Base-by-base conservation (phyloP, 2,113 vertebrate genomes). In the Cranoglanis bouderius region DNA sequence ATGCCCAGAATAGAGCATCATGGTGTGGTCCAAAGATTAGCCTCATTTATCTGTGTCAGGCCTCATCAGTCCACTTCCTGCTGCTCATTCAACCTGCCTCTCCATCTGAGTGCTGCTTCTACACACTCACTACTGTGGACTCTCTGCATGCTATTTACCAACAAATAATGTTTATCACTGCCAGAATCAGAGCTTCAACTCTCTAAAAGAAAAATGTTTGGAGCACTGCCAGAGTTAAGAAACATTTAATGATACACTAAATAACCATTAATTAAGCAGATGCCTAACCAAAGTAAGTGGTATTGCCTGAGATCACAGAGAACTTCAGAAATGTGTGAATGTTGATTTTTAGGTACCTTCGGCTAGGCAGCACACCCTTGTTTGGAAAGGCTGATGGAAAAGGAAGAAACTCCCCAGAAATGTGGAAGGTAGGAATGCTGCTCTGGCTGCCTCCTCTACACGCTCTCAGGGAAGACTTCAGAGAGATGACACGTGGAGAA, bases 21-120 rank as follows among this genome's bases (percentile, higher is more conserved):
- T 85, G 88, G 86, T 51, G 87, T 85, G 90, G 90, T 91, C 91
- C 88, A 87, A 86, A 90, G 90, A 92, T 94, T 92, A 92, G 93
- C 92, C 93, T 92, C 89, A 91, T 92, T 93, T 91, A 93, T 93
- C 92, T 88, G 90, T 90, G 91, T 87, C 88, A 46, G 65, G 86
- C 89, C 89, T 91, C 92, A 90, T 92, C 92, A 91, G 91, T 89
- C 87, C 75, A 82, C 49, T 80, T 80, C 70, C 88, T 91, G 77
- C 90, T 90, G 87, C 88, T 90, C 90, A 91, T 84, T 88, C 90
- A 91, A 86, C 83, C 86, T 90, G 84, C 72, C 87, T 83, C 83
- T 63, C 49, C 78, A 38, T 83, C 84, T 53, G 77, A 91, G 85
- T 78, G 63, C 88, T 67, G 82, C 83, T 77, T 57, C 86, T 38